phyloP scores from a whole-genome alignment of 2,797 vertebrate genomes.

The Muscicapa striata region DNA sequence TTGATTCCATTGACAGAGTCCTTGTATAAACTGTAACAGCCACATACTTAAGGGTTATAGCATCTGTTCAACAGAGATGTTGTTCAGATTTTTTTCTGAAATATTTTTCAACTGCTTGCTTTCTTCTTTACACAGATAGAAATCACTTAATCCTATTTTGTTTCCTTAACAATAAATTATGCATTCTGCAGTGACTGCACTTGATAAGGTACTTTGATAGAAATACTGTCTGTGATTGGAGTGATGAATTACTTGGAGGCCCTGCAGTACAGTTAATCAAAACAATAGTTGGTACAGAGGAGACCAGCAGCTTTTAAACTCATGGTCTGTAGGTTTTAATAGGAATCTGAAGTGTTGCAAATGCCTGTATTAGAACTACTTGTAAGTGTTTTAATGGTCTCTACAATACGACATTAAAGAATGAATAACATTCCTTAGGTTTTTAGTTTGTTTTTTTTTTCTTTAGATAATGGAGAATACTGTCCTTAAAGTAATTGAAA shows the following conservation, averaged over 20 bases:
- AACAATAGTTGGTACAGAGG: not conserved
- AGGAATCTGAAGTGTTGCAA: not conserved
- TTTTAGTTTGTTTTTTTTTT: not conserved
- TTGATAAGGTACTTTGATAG: not conserved
- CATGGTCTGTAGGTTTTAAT: not conserved
- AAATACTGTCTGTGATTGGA: slow-evolving; percentile 11
- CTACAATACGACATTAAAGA: not conserved
- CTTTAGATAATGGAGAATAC: not conserved
- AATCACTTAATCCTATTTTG: slow-evolving; percentile 45
- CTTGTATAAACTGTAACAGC: not conserved
- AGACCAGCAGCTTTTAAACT: not conserved
- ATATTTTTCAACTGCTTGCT: slow-evolving; percentile 33
- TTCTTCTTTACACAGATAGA: slow-evolving; percentile 31
- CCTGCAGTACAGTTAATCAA: not conserved
- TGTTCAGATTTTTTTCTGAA: not conserved
- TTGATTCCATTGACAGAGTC: not conserved
- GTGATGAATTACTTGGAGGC: not conserved
- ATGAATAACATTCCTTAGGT: not conserved
- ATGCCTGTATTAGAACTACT: not conserved
- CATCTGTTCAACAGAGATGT: not conserved
- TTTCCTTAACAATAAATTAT: slow-evolving; percentile 25
- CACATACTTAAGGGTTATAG: not conserved
- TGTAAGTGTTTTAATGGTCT: not conserved
- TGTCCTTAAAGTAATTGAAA: not conserved
- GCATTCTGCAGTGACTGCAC: not conserved